Conservation (phyloP, 2,888 invertebrate species). For the Sceliomorpha sp. region DNA sequence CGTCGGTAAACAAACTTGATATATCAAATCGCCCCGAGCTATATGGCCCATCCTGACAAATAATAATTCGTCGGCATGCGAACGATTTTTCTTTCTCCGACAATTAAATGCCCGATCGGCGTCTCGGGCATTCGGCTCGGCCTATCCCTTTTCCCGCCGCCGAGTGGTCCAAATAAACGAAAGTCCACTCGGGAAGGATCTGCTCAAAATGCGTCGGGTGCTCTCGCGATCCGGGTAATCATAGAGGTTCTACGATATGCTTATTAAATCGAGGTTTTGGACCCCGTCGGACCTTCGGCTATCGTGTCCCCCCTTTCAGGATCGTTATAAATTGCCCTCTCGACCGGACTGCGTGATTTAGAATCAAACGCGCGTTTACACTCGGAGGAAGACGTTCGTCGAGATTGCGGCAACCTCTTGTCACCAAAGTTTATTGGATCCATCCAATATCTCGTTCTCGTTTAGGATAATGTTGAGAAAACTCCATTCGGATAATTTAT, state of each 20-base stretch:
- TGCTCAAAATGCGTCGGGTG: too few species aligned
- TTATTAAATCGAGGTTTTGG: conserved; percentile 65
- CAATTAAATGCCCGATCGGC: not conserved
- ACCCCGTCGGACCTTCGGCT: not conserved
- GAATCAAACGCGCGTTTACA: too few species aligned
- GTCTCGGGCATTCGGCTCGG: too few species aligned
- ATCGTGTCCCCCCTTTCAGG: too few species aligned
- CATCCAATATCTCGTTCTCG: too few species aligned
- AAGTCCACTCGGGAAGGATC: too few species aligned
- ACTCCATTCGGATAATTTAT: too few species aligned
- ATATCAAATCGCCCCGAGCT: not conserved
- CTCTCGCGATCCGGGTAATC: conserved; percentile 54
- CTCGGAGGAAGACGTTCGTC: too few species aligned
- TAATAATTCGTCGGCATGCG: not conserved
- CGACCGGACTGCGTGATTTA: conserved; percentile 31
- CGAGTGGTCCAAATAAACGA: conserved; percentile 1
- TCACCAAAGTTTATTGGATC: too few species aligned
- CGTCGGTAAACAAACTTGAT: conserved; percentile 20
- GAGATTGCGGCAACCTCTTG: too few species aligned
- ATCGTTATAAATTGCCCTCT: conserved; percentile 6
- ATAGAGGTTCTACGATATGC: conserved; percentile 69
- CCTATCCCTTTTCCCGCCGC: not conserved
- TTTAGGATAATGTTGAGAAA: too few species aligned
- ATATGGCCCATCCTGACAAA: conserved; percentile 1
- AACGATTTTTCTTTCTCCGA: conserved; percentile 8